These are phyloP conservation scores for Onychomys torridus DNA, from an alignment of 2,797 vertebrate genomes.

Conservation along the genomic window DNA sequence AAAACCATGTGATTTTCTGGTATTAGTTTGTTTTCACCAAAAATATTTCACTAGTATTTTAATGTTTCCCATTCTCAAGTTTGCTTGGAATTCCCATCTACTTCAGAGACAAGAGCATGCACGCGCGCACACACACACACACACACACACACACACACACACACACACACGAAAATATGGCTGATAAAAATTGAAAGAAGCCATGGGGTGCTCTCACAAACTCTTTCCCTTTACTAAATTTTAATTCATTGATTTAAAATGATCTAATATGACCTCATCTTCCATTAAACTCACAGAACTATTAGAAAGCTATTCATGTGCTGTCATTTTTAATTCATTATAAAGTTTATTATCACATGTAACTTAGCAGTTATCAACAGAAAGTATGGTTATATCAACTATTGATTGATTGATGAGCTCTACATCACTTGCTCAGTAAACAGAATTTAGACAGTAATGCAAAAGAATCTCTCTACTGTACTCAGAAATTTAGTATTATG, in stretches of 20 bases:
- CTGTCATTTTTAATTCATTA: not conserved
- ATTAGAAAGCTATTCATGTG: not conserved
- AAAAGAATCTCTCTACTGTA: not conserved
- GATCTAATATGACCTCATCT: slow-evolving; percentile 4
- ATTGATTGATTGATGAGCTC: not conserved
- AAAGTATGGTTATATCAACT: not conserved
- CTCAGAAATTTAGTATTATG: not conserved
- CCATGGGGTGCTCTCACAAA: not conserved
- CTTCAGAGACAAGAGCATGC: not conserved
- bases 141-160: not conserved
- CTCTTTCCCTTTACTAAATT: not conserved
- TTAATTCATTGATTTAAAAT: slow-evolving; percentile 41
- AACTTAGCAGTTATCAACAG: not conserved
- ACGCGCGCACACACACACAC: not conserved
- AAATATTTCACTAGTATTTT: not conserved
- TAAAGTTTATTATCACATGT: not conserved
- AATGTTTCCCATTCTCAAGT: not conserved
- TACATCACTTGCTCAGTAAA: not conserved
- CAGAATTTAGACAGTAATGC: not conserved
- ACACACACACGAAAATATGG: not conserved
- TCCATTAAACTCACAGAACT: slow-evolving; percentile 27
- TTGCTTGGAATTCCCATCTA: not conserved
- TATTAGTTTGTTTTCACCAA: not conserved
- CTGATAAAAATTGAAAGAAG: not conserved
- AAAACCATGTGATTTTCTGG: not conserved